Percentiles rank a stretch among this genome's conserved stretches.
Evolutionary conservation across 1,140 invertebrate genomes (phyloP).

Genomic region (Leptonema lineaticorne): DNA sequence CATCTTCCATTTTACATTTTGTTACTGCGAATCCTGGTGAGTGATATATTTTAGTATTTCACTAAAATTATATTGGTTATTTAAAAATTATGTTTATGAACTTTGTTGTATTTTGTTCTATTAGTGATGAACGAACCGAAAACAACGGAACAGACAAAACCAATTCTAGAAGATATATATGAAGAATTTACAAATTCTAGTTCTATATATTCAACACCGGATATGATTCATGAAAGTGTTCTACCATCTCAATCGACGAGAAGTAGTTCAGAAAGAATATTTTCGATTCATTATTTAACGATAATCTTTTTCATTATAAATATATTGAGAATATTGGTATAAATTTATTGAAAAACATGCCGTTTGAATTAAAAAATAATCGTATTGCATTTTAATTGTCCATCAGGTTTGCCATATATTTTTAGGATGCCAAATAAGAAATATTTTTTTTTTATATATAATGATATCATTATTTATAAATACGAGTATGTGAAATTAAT

Average conservation of each 20-base stretch:
- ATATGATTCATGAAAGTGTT: neutral
- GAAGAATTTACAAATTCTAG: slow-evolving; percentile 6
- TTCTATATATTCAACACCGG: slow-evolving; percentile 4
- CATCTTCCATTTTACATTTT: slow-evolving; percentile 36
- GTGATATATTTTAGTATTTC: neutral
- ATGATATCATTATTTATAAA: no score
- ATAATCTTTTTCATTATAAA: no score
- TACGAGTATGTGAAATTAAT: no score
- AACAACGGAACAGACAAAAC: slow-evolving; percentile 8
- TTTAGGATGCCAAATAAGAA: no score
- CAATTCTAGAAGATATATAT: slow-evolving; percentile 18
- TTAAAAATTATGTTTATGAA: neutral
- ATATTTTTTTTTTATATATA: no score
- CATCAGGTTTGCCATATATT: no score
- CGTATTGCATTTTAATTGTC: no score
- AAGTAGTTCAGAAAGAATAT: neutral
- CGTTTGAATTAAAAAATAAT: no score
- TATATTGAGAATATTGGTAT: no score
- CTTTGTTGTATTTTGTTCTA: neutral
- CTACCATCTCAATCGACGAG: slow-evolving; percentile 1
- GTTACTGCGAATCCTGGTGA: slow-evolving; percentile 27
- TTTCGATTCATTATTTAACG: no score
- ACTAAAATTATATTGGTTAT: neutral
- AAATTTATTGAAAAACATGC: no score
- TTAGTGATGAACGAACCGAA: slow-evolving; percentile 12